A percentile compares a stretch with the other conserved stretches of the same genome.
phyloP scores from a whole-genome alignment of 2,113 vertebrate genomes.

The Myrmophylax atrothorax region DNA sequence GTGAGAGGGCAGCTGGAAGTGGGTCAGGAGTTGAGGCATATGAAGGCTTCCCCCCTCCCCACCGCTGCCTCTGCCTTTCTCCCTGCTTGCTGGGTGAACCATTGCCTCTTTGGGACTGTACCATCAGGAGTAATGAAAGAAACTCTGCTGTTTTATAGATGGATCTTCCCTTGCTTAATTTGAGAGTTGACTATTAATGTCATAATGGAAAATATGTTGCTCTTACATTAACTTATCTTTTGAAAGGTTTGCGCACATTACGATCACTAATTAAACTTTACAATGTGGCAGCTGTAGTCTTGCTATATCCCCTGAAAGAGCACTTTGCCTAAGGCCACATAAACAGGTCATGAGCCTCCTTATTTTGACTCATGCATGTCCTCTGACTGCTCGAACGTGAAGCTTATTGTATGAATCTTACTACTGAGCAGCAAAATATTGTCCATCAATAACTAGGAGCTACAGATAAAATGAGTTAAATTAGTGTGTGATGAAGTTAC shows the following conservation, averaged over 20 bases:
- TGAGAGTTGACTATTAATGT: neutral
- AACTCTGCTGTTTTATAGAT: neutral
- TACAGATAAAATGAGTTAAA: slow-evolving; percentile 27
- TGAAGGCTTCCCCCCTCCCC: neutral
- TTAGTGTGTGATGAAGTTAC: slow-evolving; percentile 2
- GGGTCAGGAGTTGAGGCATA: neutral
- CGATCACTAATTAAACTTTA: slow-evolving; percentile 25
- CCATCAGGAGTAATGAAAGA: neutral
- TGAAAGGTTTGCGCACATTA: neutral
- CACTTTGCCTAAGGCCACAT: neutral
- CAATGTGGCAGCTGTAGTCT: neutral
- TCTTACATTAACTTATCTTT: slow-evolving; percentile 17
- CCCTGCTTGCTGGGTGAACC: neutral
- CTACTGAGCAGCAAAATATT: neutral
- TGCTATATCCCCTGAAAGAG: neutral
- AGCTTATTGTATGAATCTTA: neutral
- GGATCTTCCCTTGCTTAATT: neutral
- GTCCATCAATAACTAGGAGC: neutral
- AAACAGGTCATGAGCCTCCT: neutral
- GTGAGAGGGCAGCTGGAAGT: neutral
- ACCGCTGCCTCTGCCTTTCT: neutral
- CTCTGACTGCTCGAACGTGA: neutral
- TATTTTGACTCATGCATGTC: neutral
- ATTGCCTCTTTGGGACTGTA: neutral
- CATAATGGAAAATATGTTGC: neutral